Percentiles rank a stretch among this genome's conserved stretches.
Conservation (phyloP, 2,797 vertebrate species). For the Eremophila alpestris region DNA sequence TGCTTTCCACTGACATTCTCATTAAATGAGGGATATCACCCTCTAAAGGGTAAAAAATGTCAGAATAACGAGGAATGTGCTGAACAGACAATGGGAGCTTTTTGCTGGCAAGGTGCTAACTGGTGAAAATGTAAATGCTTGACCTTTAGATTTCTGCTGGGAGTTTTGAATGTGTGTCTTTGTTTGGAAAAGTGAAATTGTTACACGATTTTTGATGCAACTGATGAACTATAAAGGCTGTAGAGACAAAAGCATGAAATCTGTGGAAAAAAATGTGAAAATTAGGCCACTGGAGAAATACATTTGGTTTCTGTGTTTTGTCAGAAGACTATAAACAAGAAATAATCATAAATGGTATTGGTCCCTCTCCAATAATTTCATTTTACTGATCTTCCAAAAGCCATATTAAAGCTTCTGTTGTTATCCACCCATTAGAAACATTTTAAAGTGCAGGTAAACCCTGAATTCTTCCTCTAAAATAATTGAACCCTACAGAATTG, state of each 20-base stretch:
- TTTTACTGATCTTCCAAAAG: background rate
- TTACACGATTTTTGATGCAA: background rate
- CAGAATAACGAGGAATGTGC: background rate
- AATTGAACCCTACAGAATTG: background rate
- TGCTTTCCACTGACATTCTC: background rate
- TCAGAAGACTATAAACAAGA: background rate
- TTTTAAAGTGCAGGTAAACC: background rate
- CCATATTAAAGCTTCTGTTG: background rate
- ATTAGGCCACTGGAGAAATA: background rate
- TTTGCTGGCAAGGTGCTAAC: background rate
- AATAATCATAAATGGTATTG: background rate
- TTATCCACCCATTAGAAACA: background rate
- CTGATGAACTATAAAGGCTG: background rate
- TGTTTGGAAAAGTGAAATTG: background rate
- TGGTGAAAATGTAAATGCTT: background rate
- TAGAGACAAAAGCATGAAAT: background rate
- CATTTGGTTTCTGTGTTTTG: background rate
- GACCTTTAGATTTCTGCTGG: constrained; percentile 21
- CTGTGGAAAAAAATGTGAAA: background rate
- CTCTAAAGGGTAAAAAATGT: background rate
- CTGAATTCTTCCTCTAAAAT: background rate
- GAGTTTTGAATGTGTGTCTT: background rate
- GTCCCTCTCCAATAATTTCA: background rate
- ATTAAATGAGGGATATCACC: background rate
- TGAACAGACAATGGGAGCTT: background rate